Evolutionary conservation across 2,888 invertebrate species (phyloP).

Genomic region (Petrophora chlorosata): DNA sequence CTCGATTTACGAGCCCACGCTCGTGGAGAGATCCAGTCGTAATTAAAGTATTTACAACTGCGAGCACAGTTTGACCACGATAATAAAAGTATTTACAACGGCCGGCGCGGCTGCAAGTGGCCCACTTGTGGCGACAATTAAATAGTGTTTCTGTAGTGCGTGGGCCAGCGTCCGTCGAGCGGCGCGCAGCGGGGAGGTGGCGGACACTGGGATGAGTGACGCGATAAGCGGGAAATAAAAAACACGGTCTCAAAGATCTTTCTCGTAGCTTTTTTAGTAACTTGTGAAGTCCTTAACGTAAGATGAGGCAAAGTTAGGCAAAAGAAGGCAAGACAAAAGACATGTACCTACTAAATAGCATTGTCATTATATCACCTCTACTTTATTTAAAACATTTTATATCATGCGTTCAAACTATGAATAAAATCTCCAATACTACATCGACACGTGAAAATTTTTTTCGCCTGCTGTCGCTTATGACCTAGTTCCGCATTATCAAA

Average conservation of each 20-base stretch:
- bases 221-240: background rate
- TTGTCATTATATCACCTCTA: no score
- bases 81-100: constrained; percentile 2
- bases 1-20: constrained; percentile 18
- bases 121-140: constrained; percentile 44
- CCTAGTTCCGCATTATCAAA: background rate
- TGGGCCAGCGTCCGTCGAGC: constrained; percentile 6
- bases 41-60: constrained; percentile 23
- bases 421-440: no score
- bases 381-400: no score
- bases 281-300: no score
- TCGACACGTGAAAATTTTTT: no score
- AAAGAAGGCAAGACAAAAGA: no score
- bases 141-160: constrained; percentile 45
- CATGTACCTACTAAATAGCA: no score
- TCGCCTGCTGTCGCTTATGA: background rate
- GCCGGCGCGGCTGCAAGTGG: constrained; percentile 1
- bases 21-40: constrained; percentile 19
- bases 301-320: no score
- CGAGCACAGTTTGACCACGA: background rate
- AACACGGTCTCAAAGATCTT: no score
- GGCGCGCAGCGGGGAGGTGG: background rate
- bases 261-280: no score
- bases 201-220: background rate
- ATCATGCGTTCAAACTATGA: no score